These are phyloP conservation scores for Diplazon laetatorius DNA, from an alignment of 2,888 invertebrate species.

Conservation along the genomic window DNA sequence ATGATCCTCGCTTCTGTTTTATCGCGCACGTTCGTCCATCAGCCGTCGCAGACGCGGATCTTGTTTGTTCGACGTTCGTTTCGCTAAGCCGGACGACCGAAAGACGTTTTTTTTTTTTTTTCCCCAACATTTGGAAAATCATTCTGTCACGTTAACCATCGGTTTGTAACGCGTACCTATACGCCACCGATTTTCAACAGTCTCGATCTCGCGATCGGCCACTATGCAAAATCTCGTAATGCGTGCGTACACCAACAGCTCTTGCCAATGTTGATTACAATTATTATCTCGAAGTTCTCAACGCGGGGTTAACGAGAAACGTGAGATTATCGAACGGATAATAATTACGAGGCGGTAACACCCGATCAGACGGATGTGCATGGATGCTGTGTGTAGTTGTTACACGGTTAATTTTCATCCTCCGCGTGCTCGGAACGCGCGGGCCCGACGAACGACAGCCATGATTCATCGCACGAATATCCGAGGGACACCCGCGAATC, in stretches of 20 bases:
- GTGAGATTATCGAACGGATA: slow-evolving; percentile 59
- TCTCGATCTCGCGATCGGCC: background rate
- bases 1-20: too few relatives aligned
- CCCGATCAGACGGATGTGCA: slow-evolving; percentile 15
- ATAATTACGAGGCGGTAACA: slow-evolving; percentile 35
- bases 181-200: background rate
- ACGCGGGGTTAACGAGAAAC: slow-evolving; percentile 58
- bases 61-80: too few relatives aligned
- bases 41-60: too few relatives aligned
- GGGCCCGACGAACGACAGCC: slow-evolving; percentile 40
- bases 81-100: too few relatives aligned
- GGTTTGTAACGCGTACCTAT: background rate
- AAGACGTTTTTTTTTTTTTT: too few relatives aligned
- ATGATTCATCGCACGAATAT: slow-evolving; percentile 59
- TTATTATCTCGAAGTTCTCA: slow-evolving; percentile 63
- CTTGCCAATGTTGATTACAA: slow-evolving; percentile 64
- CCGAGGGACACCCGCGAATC: slow-evolving; percentile 34
- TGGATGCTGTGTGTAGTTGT: too few relatives aligned
- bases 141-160: slow-evolving; percentile 9
- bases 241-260: slow-evolving; percentile 62
- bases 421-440: too few relatives aligned
- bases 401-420: too few relatives aligned
- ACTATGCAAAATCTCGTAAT: slow-evolving; percentile 19
- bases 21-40: too few relatives aligned
- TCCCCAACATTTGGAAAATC: slow-evolving; percentile 13